Evolutionary conservation across 2,113 vertebrate species (phyloP).

Genomic region (Crotalus horridus): DNA sequence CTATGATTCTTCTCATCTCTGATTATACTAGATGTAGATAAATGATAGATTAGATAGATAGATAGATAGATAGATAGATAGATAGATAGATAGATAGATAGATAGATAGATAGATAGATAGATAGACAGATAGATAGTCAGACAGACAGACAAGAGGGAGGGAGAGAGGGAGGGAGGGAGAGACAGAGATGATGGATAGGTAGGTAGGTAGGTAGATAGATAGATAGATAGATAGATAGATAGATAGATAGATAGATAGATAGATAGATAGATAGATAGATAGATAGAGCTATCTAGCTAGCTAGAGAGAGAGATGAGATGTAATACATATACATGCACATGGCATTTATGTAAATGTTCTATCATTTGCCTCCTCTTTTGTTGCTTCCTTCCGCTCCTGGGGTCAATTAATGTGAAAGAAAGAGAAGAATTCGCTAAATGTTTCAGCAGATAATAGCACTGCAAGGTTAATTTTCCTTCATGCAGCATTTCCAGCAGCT

Average conservation of each 20-base stretch:
- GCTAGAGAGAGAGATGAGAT: neutral
- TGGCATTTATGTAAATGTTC: neutral
- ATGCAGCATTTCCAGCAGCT: constrained; percentile 66
- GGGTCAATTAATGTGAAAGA: constrained; percentile 60
- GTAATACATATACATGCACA: neutral
- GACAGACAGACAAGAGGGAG: no score
- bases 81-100: neutral
- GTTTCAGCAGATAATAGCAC: constrained; percentile 66
- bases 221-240: no score
- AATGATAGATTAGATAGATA: no score
- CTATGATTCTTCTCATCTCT: neutral
- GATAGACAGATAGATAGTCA: neutral
- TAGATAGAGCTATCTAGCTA: no score
- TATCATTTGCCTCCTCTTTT: neutral
- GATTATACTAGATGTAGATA: neutral
- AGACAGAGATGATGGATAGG: no score
- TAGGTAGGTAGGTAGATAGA: no score
- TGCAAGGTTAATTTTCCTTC: constrained; percentile 74
- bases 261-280: neutral
- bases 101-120: no score
- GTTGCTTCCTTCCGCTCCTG: constrained; percentile 42
- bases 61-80: no score
- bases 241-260: no score
- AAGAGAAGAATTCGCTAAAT: constrained; percentile 59
- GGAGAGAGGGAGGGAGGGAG: no score